Conservation (phyloP, 2,113 vertebrate genomes). For the Lepus americanus region DNA sequence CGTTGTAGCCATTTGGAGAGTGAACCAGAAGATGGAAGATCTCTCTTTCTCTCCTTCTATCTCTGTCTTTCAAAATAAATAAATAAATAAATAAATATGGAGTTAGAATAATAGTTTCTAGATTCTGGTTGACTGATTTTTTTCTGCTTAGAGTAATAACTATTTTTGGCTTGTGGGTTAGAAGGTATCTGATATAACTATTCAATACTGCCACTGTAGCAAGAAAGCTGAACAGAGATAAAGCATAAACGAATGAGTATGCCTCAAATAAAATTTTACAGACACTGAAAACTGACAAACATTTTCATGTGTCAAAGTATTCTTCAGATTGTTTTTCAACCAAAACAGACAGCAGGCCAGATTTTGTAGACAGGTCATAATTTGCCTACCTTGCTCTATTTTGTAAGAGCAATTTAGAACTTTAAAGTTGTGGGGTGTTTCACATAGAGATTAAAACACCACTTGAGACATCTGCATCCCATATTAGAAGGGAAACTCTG, state of each 20-base stretch:
- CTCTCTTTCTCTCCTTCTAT: too few relatives aligned
- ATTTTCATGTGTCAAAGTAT: slow-evolving; percentile 3
- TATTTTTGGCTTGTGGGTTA: background rate
- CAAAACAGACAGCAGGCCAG: background rate
- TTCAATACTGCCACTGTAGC: background rate
- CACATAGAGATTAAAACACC: too few relatives aligned
- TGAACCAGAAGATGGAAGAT: too few relatives aligned
- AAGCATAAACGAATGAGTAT: background rate
- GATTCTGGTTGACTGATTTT: background rate
- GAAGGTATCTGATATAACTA: background rate
- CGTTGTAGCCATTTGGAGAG: too few relatives aligned
- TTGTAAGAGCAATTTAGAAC: background rate
- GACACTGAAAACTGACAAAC: background rate
- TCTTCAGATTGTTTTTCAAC: background rate
- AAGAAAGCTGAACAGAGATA: slow-evolving; percentile 2
- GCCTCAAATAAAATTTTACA: slow-evolving; percentile 24
- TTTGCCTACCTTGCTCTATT: background rate
- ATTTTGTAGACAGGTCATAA: background rate
- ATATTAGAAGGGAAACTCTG: too few relatives aligned
- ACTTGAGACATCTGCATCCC: too few relatives aligned
- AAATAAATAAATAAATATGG: background rate
- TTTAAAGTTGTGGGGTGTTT: background rate
- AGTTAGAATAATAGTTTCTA: slow-evolving; percentile 1
- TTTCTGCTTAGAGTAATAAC: slow-evolving; percentile 19
- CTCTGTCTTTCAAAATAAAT: too few relatives aligned